Percentiles rank a stretch among this genome's conserved stretches.
Conservation (phyloP, 2,888 invertebrate genomes). For the Drosophila mimetica region DNA sequence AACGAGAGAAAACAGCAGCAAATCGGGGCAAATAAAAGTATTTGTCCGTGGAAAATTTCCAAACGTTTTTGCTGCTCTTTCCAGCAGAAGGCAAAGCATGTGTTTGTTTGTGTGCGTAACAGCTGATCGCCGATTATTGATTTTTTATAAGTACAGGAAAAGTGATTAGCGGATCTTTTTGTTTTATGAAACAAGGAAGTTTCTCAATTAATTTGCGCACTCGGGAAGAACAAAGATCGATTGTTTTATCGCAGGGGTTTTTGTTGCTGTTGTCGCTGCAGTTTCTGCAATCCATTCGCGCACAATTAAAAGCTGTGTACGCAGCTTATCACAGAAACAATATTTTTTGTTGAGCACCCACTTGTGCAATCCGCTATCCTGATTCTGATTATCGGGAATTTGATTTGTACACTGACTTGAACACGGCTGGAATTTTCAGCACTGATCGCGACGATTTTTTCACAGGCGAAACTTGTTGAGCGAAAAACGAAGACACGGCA, state of each 20-base stretch:
- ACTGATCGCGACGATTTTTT: constrained; percentile 15
- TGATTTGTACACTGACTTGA: not conserved
- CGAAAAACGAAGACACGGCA: constrained; percentile 23
- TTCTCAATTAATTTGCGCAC: constrained; percentile 46
- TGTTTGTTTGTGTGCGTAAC: constrained; percentile 50
- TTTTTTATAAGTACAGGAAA: constrained; percentile 28
- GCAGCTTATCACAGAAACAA: constrained; percentile 61
- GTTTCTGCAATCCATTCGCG: constrained; percentile 48
- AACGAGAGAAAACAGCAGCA: not conserved
- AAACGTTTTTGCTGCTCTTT: constrained; percentile 45
- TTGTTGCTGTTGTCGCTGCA: constrained; percentile 50
- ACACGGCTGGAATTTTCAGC: constrained; percentile 4
- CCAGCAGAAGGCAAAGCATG: constrained; percentile 34
- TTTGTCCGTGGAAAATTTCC: constrained; percentile 74
- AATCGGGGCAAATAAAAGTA: constrained; percentile 20
- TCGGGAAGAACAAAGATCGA: constrained; percentile 27
- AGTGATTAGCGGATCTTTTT: not conserved
- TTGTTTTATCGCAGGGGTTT: constrained; percentile 13
- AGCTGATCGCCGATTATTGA: constrained; percentile 66
- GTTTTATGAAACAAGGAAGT: constrained; percentile 3
- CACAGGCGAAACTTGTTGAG: constrained; percentile 16
- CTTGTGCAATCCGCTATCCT: constrained; percentile 15
- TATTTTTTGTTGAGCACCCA: constrained; percentile 25
- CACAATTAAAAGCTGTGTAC: constrained; percentile 54
- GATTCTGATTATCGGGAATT: not conserved